Conservation (phyloP, 2,888 invertebrate genomes). For the Lithosia quadra region DNA sequence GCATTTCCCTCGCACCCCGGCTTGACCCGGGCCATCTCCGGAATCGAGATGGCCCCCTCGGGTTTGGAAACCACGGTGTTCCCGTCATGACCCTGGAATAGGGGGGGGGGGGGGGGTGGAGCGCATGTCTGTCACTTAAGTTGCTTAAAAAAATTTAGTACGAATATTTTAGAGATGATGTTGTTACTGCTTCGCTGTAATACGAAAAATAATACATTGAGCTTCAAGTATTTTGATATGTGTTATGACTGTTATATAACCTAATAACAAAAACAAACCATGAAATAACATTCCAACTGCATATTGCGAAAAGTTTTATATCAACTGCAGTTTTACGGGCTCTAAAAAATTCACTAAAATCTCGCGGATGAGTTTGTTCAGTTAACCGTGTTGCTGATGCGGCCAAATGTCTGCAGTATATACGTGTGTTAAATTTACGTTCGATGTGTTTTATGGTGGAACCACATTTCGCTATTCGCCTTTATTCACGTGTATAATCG, state of each 20-base stretch:
- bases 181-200: background rate
- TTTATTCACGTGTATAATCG: too few species aligned
- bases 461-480: too few species aligned
- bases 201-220: background rate
- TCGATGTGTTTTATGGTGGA: conserved; percentile 17
- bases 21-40: too few species aligned
- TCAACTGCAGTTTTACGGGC: conserved; percentile 5
- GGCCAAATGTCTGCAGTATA: conserved; percentile 17
- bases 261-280: background rate
- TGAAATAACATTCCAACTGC: background rate
- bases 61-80: too few species aligned
- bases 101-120: too few species aligned
- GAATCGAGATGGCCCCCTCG: too few species aligned
- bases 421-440: conserved; percentile 29
- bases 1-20: too few species aligned
- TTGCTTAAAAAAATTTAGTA: too few species aligned
- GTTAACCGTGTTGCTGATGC: conserved; percentile 21
- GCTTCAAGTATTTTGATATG: background rate
- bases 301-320: background rate
- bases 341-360: conserved; percentile 16
- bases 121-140: too few species aligned
- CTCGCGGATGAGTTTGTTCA: conserved; percentile 12
- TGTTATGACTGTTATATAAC: background rate
- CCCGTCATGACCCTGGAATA: too few species aligned
- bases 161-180: background rate